Base-by-base conservation (phyloP, 2,797 vertebrate species). In the Gymnothorax javanicus region DNA sequence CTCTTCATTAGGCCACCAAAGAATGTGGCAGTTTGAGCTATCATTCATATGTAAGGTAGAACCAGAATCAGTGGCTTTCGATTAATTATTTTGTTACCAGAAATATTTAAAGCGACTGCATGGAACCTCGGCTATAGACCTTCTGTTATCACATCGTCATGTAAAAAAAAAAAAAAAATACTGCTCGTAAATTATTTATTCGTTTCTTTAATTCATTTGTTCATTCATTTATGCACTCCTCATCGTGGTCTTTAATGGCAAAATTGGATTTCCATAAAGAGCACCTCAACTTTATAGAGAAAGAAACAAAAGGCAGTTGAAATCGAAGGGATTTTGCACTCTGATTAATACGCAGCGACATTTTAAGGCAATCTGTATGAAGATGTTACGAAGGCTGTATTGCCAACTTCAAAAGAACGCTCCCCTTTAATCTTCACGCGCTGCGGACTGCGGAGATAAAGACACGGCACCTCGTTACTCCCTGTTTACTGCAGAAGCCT, bases 371-470 rank as follows among this genome's bases (percentile, higher is more conserved):
- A 82, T 86, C 88, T 89, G 87, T 79, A 86, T 71, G 73, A 89
- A 15, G 83, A 85, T n/a, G 77, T 85, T 64, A 85, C 50, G 56
- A 89, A 81, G 89, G 89, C 89, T 88, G 90, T 85, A 89, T 88
- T 88, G 89, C 90, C 91, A 86, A 95, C 94, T 94, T 95, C 95
- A 94, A 95, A 95, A 94, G 92, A 86, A 85, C 27, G 87, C 87
- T 94, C 86, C 87, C 90, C 93, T 95, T 95, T 95, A 94, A 95
- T 95, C 94, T 95, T 93, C 91, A 93, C 91, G 90, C 93, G 92
- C 91, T 93, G 92, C 92, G 86, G 92, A 93, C 91, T 79, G 88
- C 89, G 84, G 85, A 92, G 92, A 93, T 91, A 94, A 90, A 93
- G 91, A 91, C 84, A 88, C 89, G 87, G 90, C 17, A 56, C 64